A percentile compares a stretch with the other conserved stretches of the same genome.
These are phyloP conservation scores for Piaya cayana DNA, from an alignment of 2,113 vertebrate genomes.

Conservation along the genomic window DNA sequence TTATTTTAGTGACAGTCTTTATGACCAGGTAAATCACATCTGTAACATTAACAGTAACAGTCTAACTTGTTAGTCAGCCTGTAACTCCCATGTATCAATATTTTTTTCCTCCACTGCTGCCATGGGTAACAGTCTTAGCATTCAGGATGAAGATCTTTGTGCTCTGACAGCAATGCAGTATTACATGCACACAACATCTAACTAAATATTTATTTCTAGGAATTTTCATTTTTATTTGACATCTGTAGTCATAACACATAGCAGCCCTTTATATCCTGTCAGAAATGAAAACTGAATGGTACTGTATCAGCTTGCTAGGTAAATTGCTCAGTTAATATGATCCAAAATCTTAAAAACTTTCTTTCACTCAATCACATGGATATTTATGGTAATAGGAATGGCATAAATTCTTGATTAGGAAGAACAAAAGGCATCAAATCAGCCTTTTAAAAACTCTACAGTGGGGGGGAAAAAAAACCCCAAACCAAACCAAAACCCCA, in stretches of 20 bases:
- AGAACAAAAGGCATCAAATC: neutral
- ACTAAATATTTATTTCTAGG: neutral
- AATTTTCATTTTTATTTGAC: neutral
- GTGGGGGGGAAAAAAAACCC: too few relatives aligned
- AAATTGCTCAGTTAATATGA: neutral
- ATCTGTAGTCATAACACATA: neutral
- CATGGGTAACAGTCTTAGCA: neutral
- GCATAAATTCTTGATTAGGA: neutral
- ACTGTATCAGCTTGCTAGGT: neutral
- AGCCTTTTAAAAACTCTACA: neutral
- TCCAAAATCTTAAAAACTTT: neutral
- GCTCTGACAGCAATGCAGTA: neutral
- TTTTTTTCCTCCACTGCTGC: neutral
- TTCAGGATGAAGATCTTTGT: neutral
- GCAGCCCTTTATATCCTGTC: neutral
- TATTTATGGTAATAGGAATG: neutral
- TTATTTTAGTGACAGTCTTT: neutral
- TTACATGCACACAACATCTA: neutral
- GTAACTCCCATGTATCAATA: neutral
- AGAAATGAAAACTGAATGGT: neutral
- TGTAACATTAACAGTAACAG: neutral
- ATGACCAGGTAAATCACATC: neutral
- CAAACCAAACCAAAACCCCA: neutral
- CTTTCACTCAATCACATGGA: neutral
- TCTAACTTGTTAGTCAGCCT: neutral